Base-by-base conservation (phyloP, 2,113 vertebrate genomes). In the Planiliza haematocheilus region DNA sequence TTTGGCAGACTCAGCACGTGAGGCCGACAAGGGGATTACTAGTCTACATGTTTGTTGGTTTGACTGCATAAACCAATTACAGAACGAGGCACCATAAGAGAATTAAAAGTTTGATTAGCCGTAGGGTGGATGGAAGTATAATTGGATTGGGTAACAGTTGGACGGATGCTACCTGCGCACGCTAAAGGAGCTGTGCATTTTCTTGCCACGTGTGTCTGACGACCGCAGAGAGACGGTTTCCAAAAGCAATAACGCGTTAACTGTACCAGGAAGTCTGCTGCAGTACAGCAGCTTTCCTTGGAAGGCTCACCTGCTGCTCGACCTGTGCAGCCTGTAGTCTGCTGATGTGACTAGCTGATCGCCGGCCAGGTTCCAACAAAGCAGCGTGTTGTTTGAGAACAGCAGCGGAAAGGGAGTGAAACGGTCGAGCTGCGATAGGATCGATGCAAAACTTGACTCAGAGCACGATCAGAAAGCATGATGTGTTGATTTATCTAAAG, bases 51-150 rank as follows among this genome's bases (percentile, higher is more conserved):
- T 24, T 70, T 82, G 69, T 82, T 76, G 70, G 78, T 86, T 84
- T 84, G 78, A 77, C 75, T 69, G 37, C 39, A 68, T 81, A 89
- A 89, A 85, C 77, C 82, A 63, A 83, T 85, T 89, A 87, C 42
- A 61, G 71, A 81, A 76, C 34, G 76, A 82, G 64, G 30, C 59
- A 75, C 69, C 84, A 53, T 81, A 45, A 63, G 70, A 81, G 74
- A 86, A 83, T 85, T 79, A 79, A 80, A 74, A 66, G 53, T 84
- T 80, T 80, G 62, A 75, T 86, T 83, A 74, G 74, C 84, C 17
- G 18, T 34, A 36, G 81, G 68, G 61, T 56, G 69, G 81, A 63
- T 61, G 78, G 62, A 48, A 62, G 61, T 4, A 14, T 79, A 81
- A 83, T 69, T 81, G 71, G 80, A 83, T 77, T 71, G 73, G 69